Evolutionary conservation across 2,888 invertebrate genomes (phyloP), one percentile per base, ranked within the genome.

Genomic region (Petrophora chlorosata): DNA sequence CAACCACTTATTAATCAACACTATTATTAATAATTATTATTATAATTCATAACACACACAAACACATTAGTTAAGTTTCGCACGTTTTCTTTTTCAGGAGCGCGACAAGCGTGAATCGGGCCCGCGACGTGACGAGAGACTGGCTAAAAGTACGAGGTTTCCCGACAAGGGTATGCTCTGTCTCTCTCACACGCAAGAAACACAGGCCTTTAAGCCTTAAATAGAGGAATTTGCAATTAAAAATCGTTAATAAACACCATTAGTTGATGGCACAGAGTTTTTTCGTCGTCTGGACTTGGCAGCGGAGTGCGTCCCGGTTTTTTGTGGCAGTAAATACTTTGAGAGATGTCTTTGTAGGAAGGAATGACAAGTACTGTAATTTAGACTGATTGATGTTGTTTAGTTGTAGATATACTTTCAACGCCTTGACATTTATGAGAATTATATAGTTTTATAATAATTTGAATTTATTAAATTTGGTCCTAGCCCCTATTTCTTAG

Each of bases 181-280:
- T 73, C 70, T 43, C 66, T 45, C 40, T 71, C 63, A 17, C 29
- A 22, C 59, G 23, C 53, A 47, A 65, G 61, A 54, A 69, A 59
- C 60, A 47, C 61, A 56, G 39, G 50, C 48, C 17, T 41, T 23
- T 19, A 34, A 35, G 64, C 16, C 33, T 63, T 53, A 63, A 59
- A 49, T 55, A 55, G 40, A 69, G 61, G 63, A 71, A 73, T 71
- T 76, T 67, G 63, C 70, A 74, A 74, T 74, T 72, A 71, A 67
- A 73, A 75, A 70, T 73, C 72, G 66, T 74, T 74, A 67, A 65
- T 67, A 74, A 71, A 72, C 67, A 70, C 47, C 61, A 66, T 70
- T 65, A 65, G 51, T 59, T 32, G 29, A 43, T 40, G 32, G 29
- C 16, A 23, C 17, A 38, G 38, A 28, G 32, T 7, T 40, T 43